Percentiles rank a stretch among this genome's conserved stretches.
Conservation (phyloP, 2,113 vertebrate genomes). For the crab-eating macaque (Macaca fascicularis) region T2T-MFA8v1.1 NC_088381.1:80358001-80358500, state of each 20-base stretch:
- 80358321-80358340: neutral
- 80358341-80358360: neutral
- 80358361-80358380: neutral
- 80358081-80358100: too few relatives aligned
- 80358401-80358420: neutral
- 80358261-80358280: neutral
- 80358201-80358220: neutral
- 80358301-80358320: neutral
- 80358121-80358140: too few relatives aligned
- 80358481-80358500: neutral
- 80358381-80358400: neutral
- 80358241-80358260: neutral
- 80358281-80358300: accelerated
- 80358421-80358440: neutral
- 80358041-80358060: too few relatives aligned
- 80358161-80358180: too few relatives aligned
- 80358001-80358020: too few relatives aligned
- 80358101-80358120: too few relatives aligned
- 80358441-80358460: neutral
- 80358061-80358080: too few relatives aligned
- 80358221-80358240: neutral
- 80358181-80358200: too few relatives aligned
- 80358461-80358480: neutral
- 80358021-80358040: too few relatives aligned
- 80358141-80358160: too few relatives aligned